Base-by-base conservation (phyloP, 2,113 vertebrate genomes). In the Ovis canadensis region DNA sequence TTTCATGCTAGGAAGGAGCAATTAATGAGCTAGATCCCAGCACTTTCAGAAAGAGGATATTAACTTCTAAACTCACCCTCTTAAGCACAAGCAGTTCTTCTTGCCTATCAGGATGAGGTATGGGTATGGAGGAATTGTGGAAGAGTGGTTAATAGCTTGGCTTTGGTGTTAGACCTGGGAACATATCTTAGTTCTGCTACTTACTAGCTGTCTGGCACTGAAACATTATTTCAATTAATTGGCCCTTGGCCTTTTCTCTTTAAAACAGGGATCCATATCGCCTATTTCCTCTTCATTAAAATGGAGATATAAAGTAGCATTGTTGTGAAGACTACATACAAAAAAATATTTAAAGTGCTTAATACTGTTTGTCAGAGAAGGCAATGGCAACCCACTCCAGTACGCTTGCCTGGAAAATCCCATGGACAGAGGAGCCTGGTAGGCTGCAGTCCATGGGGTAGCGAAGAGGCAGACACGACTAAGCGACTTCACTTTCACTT, bases 41-140 rank as follows among this genome's bases (percentile, higher is more conserved):
- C 33, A 94, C 29, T 80, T 95, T 90, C 25, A 91, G 77, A 95
- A 60, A 91, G 62, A 88, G 45, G 33, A 43, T 97, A 93, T 84
- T 84, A 43, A 48, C 52, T 82, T 92, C 80, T 81, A 78, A 96
- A 64, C 6, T 91, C 33, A 90, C 67, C 27, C 6, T 96, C 77
- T 96, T 94, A 27, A 91, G 4, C 36, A 40, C 29, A 74, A 64
- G 54, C 45, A 6, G 25, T 59, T 82, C 10, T 80, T n/a, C 59
- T 31, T 62, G 50, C 52, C 81, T 54, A 31, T 57, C 14, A 33
- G 40, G 36, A 33, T 57, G 14, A 94, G 21, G 59, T 25, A 50
- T 31, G 36, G 10, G 31, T 40, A 17, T 33, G 27, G 50, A 16
- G 7, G 12, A 71, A 93, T 45, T 36, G 33, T 50, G 40, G 16